Conservation (phyloP, 2,888 invertebrate species). For the Argyra leucocephala region DNA sequence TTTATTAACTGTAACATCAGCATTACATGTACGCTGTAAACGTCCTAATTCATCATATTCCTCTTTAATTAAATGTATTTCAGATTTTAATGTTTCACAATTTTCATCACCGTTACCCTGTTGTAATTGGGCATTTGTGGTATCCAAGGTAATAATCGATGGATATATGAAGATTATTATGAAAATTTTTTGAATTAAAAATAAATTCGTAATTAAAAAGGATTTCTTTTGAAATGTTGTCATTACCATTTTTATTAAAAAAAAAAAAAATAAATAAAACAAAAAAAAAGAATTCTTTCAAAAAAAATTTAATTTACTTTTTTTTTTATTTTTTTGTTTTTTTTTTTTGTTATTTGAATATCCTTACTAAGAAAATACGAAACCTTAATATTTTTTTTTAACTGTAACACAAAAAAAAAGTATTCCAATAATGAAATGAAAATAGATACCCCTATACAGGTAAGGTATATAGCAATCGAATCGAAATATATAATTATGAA, state of each 20-base stretch:
- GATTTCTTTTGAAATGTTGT: background rate
- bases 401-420: too few relatives aligned
- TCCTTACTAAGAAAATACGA: too few relatives aligned
- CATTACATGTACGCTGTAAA: conserved; percentile 75
- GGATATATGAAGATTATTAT: background rate
- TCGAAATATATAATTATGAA: background rate
- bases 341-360: too few relatives aligned
- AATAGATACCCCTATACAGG: too few relatives aligned
- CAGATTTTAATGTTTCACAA: conserved; percentile 77
- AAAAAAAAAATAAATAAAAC: too few relatives aligned
- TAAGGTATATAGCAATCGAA: too few relatives aligned
- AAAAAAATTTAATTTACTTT: too few relatives aligned
- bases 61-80: conserved; percentile 84
- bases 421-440: too few relatives aligned
- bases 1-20: conserved; percentile 81
- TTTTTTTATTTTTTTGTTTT: too few relatives aligned
- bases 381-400: too few relatives aligned
- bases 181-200: background rate
- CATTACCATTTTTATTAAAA: background rate
- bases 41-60: conserved; percentile 82
- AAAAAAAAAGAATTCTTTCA: too few relatives aligned
- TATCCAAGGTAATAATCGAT: background rate
- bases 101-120: conserved; percentile 54
- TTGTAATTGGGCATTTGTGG: conserved; percentile 14
- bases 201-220: background rate